Percentiles rank a stretch among this genome's conserved stretches.
phyloP scores from a whole-genome alignment of 2,888 invertebrate species.

The Xestobium rufovillosum region DNA sequence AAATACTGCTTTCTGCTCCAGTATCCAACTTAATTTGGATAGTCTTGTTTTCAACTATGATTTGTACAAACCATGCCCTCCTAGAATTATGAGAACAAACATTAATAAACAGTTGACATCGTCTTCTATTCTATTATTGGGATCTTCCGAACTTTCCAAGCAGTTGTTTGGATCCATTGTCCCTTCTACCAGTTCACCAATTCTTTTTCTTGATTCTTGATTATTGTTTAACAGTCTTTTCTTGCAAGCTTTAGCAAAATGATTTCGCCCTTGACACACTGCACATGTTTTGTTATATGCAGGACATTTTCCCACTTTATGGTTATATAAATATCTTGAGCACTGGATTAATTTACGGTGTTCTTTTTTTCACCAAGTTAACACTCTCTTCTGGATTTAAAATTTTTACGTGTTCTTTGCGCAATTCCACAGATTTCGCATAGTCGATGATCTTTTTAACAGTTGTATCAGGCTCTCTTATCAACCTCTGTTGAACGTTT shows the following conservation, averaged over 20 bases:
- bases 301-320: slow-evolving; percentile 3
- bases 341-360: background rate
- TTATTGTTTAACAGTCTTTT: no score
- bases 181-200: no score
- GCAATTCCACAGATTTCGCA: slow-evolving; percentile 7
- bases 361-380: background rate
- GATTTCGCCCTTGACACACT: background rate
- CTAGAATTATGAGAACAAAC: no score
- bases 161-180: no score
- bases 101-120: no score
- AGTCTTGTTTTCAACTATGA: no score
- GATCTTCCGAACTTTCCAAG: no score
- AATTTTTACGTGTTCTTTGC: slow-evolving; percentile 6
- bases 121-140: no score
- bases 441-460: slow-evolving; percentile 17
- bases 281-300: slow-evolving; percentile 4
- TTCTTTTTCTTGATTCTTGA: no score
- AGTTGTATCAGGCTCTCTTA: slow-evolving; percentile 18
- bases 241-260: slow-evolving; percentile 7
- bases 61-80: no score
- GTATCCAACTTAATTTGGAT: no score
- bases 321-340: background rate
- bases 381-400: slow-evolving; percentile 7
- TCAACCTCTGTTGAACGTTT: slow-evolving; percentile 19
- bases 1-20: no score